Conservation (phyloP, 2,888 invertebrate genomes). For the Napeogenes inachia region DNA sequence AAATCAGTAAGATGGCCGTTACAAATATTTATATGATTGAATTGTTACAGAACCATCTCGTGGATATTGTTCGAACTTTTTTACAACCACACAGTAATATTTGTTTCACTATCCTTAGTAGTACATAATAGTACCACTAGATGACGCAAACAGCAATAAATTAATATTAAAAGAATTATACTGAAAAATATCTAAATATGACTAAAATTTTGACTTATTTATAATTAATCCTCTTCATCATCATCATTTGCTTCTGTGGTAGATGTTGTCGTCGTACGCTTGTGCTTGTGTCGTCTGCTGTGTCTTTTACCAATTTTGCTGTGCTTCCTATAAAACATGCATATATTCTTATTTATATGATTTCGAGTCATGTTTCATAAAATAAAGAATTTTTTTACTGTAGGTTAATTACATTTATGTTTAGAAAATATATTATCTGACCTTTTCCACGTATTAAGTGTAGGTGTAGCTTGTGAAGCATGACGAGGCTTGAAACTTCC, state of each 20-base stretch:
- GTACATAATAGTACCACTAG: not conserved
- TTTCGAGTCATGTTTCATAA: no score
- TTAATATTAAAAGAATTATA: not conserved
- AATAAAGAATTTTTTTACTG: no score
- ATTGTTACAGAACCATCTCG: not conserved
- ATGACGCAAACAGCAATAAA: slow-evolving; percentile 9
- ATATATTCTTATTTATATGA: not conserved
- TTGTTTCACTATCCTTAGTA: not conserved
- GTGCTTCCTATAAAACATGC: slow-evolving; percentile 30
- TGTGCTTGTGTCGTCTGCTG: slow-evolving; percentile 45
- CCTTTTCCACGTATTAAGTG: not conserved
- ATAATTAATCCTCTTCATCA: slow-evolving; percentile 37
- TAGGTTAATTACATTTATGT: no score
- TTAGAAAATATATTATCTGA: not conserved
- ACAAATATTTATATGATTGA: no score
- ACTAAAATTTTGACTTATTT: not conserved
- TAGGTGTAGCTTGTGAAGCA: not conserved
- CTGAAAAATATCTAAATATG: not conserved
- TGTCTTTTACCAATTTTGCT: slow-evolving; percentile 52
- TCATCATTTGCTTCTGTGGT: slow-evolving; percentile 44
- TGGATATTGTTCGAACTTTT: not conserved
- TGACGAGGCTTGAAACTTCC: slow-evolving; percentile 1
- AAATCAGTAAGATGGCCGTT: no score
- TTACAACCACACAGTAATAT: not conserved
- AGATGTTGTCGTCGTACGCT: slow-evolving; percentile 37